A percentile compares a stretch with the other conserved stretches of the same genome.
Evolutionary conservation across 2,797 vertebrate genomes (phyloP).

Genomic region (Labroides dimidiatus): DNA sequence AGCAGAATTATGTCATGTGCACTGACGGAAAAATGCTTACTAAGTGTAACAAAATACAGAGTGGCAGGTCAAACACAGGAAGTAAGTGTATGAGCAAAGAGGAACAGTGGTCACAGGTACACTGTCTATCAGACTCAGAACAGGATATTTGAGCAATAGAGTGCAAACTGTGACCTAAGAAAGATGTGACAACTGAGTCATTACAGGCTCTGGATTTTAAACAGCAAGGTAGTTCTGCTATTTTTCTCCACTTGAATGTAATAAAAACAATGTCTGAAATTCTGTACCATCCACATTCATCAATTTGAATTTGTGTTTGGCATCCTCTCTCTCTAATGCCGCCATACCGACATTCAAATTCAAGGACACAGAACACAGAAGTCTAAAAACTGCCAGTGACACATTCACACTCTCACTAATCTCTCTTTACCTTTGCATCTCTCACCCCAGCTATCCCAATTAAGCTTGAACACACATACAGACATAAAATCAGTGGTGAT

Average conservation of each 20-base stretch:
- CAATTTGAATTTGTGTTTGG: background rate
- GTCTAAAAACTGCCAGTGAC: background rate
- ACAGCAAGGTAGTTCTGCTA: background rate
- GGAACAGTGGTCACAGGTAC: conserved; percentile 4
- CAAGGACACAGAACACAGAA: background rate
- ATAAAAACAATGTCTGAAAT: no score
- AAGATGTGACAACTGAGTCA: background rate
- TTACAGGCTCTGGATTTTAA: background rate
- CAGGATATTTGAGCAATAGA: conserved; percentile 17
- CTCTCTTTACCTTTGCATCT: conserved; percentile 1
- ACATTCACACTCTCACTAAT: conserved; percentile 10
- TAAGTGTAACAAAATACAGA: conserved; percentile 24
- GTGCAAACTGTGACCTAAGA: background rate
- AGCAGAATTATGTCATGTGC: background rate
- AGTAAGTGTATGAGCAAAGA: conserved; percentile 13
- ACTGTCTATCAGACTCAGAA: background rate
- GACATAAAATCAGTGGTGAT: conserved; percentile 14
- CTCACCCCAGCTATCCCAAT: conserved; percentile 5
- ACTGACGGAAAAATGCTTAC: conserved; percentile 15
- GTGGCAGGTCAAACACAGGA: conserved; percentile 8
- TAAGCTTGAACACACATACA: background rate
- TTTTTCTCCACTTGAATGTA: no score
- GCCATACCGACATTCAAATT: no score
- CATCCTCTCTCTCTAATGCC: conserved; percentile 1
- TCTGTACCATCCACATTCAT: no score